Evolutionary conservation across 1,140 invertebrate species (phyloP), one percentile per base, ranked within the genome.

Genomic region (Drosophila carrolli): DNA sequence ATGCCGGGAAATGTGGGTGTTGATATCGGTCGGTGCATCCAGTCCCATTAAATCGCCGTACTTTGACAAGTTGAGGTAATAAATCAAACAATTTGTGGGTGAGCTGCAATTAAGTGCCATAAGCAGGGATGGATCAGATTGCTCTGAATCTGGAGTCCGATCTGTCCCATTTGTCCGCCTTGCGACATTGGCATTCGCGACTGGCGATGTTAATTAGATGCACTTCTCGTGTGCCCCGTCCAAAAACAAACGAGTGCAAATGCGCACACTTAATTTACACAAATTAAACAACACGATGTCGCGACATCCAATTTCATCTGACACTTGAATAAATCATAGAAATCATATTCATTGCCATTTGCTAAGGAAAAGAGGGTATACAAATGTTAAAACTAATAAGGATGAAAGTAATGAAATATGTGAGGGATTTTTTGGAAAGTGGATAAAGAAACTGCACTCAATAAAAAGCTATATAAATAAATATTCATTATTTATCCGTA

Each of bases 181-280:
- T 37, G 43, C 38, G 57, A 55, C 53, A 48, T 57, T 81, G 72
- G 66, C 67, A 71, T 70, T 82, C 65, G 55, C 60, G 32, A 40
- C 47, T 67, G 44, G 23, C 23, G 38, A 43, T n/a, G 44, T 80
- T 89, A 88, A 89, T 83, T 83, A 81, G 76, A 68, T 89, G 79
- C 84, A 88, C 55, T 89, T 68, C 44, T 84, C 65, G 58, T 55
- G 61, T 74, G 55, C n/a, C 50, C 53, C 43, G 53, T 41, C 78
- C 63, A 76, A 65, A 81, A 40, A 54, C 47, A 19, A 58, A 41
- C 47, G 11, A 60, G 19, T 61, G 54, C 40, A 50, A 59, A 35
- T 48, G 63, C 61, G 57, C 58, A 58, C 75, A 50, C 47, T 88
- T 65, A 88, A 88, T 86, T 86, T 66, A 43, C 56, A 66, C 72